Conservation (phyloP, 2,888 invertebrate species). For the Lithophane leautieri region DNA sequence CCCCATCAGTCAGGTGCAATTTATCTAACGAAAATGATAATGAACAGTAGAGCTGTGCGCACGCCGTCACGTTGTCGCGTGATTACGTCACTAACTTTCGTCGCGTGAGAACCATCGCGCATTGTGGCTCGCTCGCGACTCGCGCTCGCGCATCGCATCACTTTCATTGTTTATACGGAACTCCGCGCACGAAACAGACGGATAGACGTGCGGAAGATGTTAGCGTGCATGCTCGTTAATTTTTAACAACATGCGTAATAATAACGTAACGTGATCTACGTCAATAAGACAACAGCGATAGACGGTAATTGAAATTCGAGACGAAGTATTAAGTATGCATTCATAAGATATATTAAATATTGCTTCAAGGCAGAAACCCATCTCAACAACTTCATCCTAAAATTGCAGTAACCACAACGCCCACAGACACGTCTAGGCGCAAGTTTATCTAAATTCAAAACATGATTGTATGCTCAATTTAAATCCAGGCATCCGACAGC, state of each 20-base stretch:
- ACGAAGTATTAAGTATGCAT: not conserved
- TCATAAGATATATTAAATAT: slow-evolving; percentile 16
- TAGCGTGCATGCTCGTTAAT: slow-evolving; percentile 42
- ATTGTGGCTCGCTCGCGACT: slow-evolving; percentile 68
- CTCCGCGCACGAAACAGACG: slow-evolving; percentile 63
- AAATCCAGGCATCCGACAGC: slow-evolving; percentile 43
- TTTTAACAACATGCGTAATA: slow-evolving; percentile 52
- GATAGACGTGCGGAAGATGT: slow-evolving; percentile 63
- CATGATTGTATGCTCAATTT: slow-evolving; percentile 48
- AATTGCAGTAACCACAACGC: slow-evolving; percentile 40
- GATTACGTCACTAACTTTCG: slow-evolving; percentile 85
- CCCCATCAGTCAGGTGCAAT: slow-evolving; percentile 41
- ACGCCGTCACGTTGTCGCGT: slow-evolving; percentile 63
- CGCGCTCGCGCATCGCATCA: slow-evolving; percentile 79
- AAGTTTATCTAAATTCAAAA: slow-evolving; percentile 52
- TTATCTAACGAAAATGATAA: slow-evolving; percentile 60
- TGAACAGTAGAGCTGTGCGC: slow-evolving; percentile 30
- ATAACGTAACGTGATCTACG: slow-evolving; percentile 40
- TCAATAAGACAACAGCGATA: slow-evolving; percentile 26
- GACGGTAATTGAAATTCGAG: not conserved
- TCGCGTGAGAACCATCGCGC: slow-evolving; percentile 85
- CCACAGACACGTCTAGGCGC: slow-evolving; percentile 34
- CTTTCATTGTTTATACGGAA: slow-evolving; percentile 84
- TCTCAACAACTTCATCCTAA: slow-evolving; percentile 17
- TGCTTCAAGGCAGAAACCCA: not conserved